Evolutionary conservation across 2,797 vertebrate genomes (phyloP).

Genomic region (Pipistrellus pipistrellus): DNA sequence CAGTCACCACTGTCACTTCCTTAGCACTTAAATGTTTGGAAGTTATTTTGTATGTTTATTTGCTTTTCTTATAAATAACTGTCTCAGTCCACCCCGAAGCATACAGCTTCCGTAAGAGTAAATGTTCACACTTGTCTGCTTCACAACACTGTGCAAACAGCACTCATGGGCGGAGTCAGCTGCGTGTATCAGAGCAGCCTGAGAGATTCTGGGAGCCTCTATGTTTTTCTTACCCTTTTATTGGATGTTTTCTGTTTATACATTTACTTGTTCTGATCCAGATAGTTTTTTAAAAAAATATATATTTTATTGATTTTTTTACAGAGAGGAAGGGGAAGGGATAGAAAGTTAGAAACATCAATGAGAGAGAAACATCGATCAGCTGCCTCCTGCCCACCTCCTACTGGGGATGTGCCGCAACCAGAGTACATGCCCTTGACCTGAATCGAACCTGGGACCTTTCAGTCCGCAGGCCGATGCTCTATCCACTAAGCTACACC

Average conservation of each 20-base stretch:
- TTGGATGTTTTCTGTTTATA: conserved; percentile 2
- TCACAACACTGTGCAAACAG: not conserved
- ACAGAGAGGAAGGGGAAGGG: too few species aligned
- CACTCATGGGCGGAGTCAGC: not conserved
- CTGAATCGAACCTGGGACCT: too few species aligned
- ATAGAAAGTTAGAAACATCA: too few species aligned
- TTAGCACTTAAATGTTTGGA: not conserved
- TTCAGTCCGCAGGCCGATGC: too few species aligned
- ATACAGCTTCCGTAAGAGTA: not conserved
- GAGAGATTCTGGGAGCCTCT: not conserved
- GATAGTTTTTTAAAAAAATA: conserved; percentile 30
- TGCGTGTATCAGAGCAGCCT: not conserved
- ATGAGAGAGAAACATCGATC: too few species aligned
- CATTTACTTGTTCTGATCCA: conserved; percentile 28
- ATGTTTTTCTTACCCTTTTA: not conserved
- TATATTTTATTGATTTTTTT: too few species aligned
- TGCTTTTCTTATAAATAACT: not conserved
- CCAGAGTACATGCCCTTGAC: too few species aligned
- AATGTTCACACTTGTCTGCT: not conserved
- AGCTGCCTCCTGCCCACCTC: too few species aligned
- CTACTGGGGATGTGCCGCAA: too few species aligned
- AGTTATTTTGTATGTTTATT: not conserved
- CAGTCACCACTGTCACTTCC: not conserved
- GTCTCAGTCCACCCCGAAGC: not conserved
- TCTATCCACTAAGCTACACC: too few species aligned